phyloP scores from a whole-genome alignment of 2,888 invertebrate genomes.

The Hirtodrosophila trivittata region DNA sequence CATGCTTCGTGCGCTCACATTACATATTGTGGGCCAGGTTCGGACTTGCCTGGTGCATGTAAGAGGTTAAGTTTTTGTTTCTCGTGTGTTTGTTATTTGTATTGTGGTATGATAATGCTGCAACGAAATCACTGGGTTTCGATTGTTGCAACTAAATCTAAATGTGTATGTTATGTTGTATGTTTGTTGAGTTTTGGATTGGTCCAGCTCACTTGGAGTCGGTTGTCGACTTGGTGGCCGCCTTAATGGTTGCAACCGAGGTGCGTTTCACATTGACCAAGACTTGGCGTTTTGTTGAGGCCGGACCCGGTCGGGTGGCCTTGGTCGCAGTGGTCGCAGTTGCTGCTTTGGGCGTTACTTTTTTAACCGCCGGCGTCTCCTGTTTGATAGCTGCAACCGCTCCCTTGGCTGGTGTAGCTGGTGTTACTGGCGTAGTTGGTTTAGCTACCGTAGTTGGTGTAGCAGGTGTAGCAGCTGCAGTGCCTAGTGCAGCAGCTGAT shows the following conservation, averaged over 20 bases:
- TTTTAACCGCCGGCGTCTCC: constrained; percentile 38
- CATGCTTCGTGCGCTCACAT: constrained; percentile 32
- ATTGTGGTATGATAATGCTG: constrained; percentile 21
- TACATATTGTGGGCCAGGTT: constrained; percentile 13
- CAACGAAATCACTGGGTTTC: constrained; percentile 57
- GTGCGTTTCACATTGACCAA: constrained; percentile 68
- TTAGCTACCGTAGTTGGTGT: background rate
- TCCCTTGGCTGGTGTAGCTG: constrained; percentile 32
- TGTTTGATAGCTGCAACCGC: constrained; percentile 13
- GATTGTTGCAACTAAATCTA: constrained; percentile 32
- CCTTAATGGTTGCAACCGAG: constrained; percentile 51
- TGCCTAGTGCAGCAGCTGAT: background rate
- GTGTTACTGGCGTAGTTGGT: background rate
- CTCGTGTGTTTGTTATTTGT: constrained; percentile 11
- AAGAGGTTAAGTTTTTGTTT: constrained; percentile 24
- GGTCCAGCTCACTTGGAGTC: constrained; percentile 54
- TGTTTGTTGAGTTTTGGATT: constrained; percentile 3
- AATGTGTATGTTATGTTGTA: constrained; percentile 5
- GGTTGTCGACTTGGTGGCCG: constrained; percentile 52
- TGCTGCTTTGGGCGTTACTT: constrained; percentile 47
- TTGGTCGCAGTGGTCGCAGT: constrained; percentile 29
- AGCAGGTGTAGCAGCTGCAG: background rate
- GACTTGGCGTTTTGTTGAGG: constrained; percentile 62
- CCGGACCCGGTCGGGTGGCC: constrained; percentile 61
- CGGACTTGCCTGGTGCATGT: constrained; percentile 22